These are phyloP conservation scores for Dromaius novaehollandiae DNA, from an alignment of 2,113 vertebrate species.

Conservation along the genomic window DNA sequence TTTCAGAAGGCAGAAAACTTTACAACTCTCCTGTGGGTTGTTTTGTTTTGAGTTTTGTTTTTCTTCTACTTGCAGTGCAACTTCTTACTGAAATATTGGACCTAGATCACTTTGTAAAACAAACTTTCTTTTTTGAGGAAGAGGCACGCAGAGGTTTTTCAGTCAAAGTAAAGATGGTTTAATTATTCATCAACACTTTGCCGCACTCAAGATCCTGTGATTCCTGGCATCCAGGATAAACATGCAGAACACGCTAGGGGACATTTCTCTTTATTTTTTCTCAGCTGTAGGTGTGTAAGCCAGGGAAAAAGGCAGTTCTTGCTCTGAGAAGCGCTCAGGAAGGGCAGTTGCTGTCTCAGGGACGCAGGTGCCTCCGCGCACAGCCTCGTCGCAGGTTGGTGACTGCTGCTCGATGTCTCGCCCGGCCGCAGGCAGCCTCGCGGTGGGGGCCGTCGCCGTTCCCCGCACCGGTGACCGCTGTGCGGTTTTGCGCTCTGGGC, in stretches of 20 bases:
- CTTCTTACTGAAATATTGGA: neutral
- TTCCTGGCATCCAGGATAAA: constrained; percentile 20
- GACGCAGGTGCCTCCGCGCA: neutral
- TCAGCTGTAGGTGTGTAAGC: neutral
- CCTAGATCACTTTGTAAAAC: neutral
- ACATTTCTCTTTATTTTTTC: neutral
- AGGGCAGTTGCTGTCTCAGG: neutral
- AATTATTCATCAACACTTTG: neutral
- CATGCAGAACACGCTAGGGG: neutral
- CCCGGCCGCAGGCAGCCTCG: too few relatives aligned
- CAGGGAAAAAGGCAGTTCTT: neutral
- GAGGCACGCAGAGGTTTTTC: neutral
- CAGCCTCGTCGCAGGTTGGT: neutral
- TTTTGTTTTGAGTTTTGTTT: neutral
- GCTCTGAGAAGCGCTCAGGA: neutral
- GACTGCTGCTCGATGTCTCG: too few relatives aligned
- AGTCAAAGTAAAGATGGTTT: neutral
- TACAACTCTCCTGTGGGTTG: neutral
- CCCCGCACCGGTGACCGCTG: too few relatives aligned
- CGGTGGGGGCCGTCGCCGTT: too few relatives aligned
- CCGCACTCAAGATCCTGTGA: neutral
- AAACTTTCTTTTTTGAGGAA: neutral
- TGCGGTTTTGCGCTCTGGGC: too few relatives aligned
- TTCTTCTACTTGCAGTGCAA: neutral
- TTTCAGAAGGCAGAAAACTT: neutral